Base-by-base conservation (phyloP, 2,888 invertebrate species). In the Syritta pipiens region DNA sequence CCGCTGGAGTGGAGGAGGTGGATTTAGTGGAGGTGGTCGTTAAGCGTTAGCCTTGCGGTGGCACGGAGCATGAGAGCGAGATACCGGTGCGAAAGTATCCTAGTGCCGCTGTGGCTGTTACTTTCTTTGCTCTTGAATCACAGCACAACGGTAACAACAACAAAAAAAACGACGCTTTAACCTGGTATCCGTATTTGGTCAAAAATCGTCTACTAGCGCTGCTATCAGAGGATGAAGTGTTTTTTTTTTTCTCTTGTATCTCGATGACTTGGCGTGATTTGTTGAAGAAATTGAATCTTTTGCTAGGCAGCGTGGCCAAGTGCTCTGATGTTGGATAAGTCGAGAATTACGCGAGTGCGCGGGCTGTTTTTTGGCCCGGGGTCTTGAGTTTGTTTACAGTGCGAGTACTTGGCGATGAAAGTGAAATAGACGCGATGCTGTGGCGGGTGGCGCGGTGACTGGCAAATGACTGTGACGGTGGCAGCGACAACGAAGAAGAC, bases 171-270 rank as follows among this genome's bases (percentile, higher is more conserved):
- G 14, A 28, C 24, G 24, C 68, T 62, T 74, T 67, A 79, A 62
- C 79, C 74, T 74, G 79, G 74, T 68, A 74, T 79, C 79, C 79
- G 79, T 79, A 74, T 79, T 79, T 79, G 79, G 79, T 74, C 74
- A 79, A 79, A 74, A 79, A 68, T 62, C 44, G 55, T 62, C 74
- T 68, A 74, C 59, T 32, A 69, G n/a, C n/a, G n/a, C 79, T 55
- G 57, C 67, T 62, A 79, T 55, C 74, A 44, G 12, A 68, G 62
- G 30, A 44, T 46, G 26, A 20, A 35, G 37, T 14, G 40, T 20
- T 57, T 46, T 28, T 49, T 57, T 40, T 53, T 20, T 26, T 28
- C 51, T n/a, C 9, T 20, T 20, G 40, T 40, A 71, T 65, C 72
- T 72, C 60, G 77, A 77, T 72, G 77, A 72, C 74, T 79, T 68